Percentiles rank a stretch among this genome's conserved stretches.
Conservation (phyloP, 1,140 invertebrate genomes). For the Aradophagus sp. region DNA sequence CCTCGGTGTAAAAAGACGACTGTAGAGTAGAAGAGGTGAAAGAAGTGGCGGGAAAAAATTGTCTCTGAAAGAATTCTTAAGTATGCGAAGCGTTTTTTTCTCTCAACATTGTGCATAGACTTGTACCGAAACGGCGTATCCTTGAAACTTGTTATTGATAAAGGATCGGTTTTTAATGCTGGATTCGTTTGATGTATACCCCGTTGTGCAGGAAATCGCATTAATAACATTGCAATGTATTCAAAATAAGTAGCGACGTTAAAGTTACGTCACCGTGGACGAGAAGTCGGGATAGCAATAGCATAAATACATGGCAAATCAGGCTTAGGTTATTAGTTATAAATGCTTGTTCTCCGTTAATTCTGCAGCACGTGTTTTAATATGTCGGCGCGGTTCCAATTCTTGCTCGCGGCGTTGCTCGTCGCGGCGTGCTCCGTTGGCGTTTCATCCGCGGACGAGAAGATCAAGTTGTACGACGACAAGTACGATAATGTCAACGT, state of each 20-base stretch:
- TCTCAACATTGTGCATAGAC: too few relatives aligned
- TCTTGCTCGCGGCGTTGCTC: background rate
- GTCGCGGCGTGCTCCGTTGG: too few relatives aligned
- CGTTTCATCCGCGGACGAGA: too few relatives aligned
- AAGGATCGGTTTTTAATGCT: too few relatives aligned
- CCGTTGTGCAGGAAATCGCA: conserved; percentile 22
- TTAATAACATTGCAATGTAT: conserved; percentile 23
- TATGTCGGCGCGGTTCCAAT: conserved; percentile 6
- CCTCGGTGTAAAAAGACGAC: too few relatives aligned
- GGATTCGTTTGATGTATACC: conserved; percentile 16
- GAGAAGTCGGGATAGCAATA: conserved; percentile 1
- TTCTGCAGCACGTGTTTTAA: background rate
- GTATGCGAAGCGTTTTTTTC: too few relatives aligned
- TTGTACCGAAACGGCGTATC: too few relatives aligned
- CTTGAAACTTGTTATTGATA: too few relatives aligned
- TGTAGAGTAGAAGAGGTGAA: too few relatives aligned
- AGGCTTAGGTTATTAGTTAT: conserved; percentile 19
- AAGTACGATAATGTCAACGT: too few relatives aligned
- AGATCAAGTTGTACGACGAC: too few relatives aligned
- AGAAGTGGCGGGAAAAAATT: conserved; percentile 1
- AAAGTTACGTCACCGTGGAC: conserved; percentile 27
- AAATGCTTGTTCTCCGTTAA: background rate
- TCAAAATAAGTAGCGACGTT: conserved; percentile 13
- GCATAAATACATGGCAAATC: conserved; percentile 36
- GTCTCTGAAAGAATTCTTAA: conserved; percentile 3